These are phyloP conservation scores for Batillaria attramentaria DNA, from an alignment of 1,140 invertebrate species.

Conservation along the genomic window DNA sequence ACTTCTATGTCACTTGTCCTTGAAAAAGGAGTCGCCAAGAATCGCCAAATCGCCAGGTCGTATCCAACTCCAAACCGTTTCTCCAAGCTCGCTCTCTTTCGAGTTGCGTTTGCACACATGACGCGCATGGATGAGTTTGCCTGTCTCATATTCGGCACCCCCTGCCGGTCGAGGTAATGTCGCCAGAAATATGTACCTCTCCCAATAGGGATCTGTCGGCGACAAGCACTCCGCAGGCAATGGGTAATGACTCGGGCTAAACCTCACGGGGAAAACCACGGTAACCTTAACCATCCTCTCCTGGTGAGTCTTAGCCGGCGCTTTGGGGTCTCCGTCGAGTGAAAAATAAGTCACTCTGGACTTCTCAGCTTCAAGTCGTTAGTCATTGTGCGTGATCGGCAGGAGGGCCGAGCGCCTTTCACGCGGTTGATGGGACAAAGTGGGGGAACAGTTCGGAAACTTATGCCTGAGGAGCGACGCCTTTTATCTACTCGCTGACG, in stretches of 20 bases:
- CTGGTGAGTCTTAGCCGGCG: not conserved
- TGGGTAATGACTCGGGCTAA: constrained; percentile 2
- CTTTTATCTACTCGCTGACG: not conserved
- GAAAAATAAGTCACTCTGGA: constrained; percentile 1
- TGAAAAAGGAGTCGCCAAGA: not conserved
- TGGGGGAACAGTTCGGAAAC: constrained; percentile 9
- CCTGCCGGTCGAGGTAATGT: constrained; percentile 1
- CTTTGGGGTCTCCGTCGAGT: not conserved
- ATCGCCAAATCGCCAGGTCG: not conserved
- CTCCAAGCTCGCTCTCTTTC: not conserved
- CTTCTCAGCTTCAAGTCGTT: not conserved
- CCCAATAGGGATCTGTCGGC: too few species aligned
- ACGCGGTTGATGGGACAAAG: not conserved
- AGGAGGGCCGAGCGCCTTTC: not conserved
- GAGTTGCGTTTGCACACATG: constrained; percentile 25
- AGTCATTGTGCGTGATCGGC: not conserved
- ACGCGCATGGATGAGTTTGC: not conserved
- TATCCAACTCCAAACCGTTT: not conserved
- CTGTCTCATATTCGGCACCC: not conserved
- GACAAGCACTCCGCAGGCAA: not conserved
- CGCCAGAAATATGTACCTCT: not conserved
- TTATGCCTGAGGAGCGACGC: not conserved
- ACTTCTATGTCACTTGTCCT: not conserved
- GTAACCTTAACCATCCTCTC: constrained; percentile 9
- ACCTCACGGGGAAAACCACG: not conserved